Evolutionary conservation across 2,888 invertebrate species (phyloP).

Genomic region (Punctoribates punctum): DNA sequence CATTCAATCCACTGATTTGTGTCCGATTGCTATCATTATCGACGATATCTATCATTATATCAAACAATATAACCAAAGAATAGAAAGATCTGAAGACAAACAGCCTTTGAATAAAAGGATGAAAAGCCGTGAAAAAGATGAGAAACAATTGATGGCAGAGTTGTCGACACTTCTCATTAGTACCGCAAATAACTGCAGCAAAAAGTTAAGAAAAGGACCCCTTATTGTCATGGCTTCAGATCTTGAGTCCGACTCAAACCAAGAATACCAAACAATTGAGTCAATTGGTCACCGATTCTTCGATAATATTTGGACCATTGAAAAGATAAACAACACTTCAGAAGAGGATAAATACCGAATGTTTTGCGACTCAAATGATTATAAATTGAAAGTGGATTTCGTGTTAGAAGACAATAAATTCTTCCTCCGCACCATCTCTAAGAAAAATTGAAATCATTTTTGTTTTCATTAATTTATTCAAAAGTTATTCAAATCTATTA

Average conservation of each 20-base stretch:
- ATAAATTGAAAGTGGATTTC: not conserved
- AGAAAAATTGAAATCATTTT: not conserved
- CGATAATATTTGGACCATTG: conserved; percentile 5
- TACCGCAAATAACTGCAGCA: conserved; percentile 1
- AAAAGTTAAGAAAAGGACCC: not conserved
- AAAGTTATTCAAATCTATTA: too few relatives aligned
- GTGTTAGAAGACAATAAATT: conserved; percentile 1
- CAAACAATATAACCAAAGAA: not conserved
- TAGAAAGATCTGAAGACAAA: conserved; percentile 6
- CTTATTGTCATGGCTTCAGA: not conserved
- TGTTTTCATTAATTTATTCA: too few relatives aligned
- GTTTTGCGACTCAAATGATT: conserved; percentile 6
- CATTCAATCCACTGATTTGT: not conserved
- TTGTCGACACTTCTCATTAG: conserved; percentile 29
- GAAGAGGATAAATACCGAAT: not conserved
- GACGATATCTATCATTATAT: conserved; percentile 15
- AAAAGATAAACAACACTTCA: not conserved
- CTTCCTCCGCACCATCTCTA: not conserved
- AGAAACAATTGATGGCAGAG: conserved; percentile 28
- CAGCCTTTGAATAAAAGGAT: not conserved
- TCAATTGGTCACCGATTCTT: conserved; percentile 21
- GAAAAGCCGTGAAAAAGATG: not conserved
- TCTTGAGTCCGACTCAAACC: too few relatives aligned
- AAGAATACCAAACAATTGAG: not conserved
- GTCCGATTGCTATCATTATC: conserved; percentile 12